Conservation (phyloP, 35 echinoderm and acorn worm genomes). For the Heliocidaris tuberculata region DNA sequence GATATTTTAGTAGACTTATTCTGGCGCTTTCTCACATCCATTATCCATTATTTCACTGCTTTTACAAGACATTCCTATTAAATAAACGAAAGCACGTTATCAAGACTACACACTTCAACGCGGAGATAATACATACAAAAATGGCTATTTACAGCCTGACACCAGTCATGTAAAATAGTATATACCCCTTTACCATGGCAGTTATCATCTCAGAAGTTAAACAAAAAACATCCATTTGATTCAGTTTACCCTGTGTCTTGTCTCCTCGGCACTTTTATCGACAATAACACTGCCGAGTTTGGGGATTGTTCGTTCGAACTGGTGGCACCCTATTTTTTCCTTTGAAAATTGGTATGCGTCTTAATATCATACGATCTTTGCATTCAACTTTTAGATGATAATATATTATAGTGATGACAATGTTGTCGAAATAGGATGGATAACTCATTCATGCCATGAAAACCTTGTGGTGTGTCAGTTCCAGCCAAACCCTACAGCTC, state of each 20-base stretch:
- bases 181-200: conserved; percentile 6
- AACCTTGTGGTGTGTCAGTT: too few relatives aligned
- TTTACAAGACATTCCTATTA: background rate
- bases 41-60: too few relatives aligned
- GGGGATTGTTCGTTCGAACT: background rate
- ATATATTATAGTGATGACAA: too few relatives aligned
- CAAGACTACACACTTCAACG: background rate
- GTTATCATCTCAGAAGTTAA: background rate
- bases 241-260: background rate
- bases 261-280: background rate
- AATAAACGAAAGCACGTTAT: background rate
- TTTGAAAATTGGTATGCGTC: too few relatives aligned
- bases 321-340: background rate
- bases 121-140: background rate
- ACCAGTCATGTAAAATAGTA: background rate
- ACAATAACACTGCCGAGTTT: background rate
- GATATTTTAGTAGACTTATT: too few relatives aligned
- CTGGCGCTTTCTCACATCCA: background rate
- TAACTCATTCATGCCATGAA: too few relatives aligned
- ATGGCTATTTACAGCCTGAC: background rate
- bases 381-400: too few relatives aligned
- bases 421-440: too few relatives aligned
- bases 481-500: too few relatives aligned
- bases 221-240: background rate
- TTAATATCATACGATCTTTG: too few relatives aligned